These are phyloP conservation scores for Ormia ochracea DNA, from an alignment of 2,888 invertebrate genomes.

Conservation along the genomic window DNA sequence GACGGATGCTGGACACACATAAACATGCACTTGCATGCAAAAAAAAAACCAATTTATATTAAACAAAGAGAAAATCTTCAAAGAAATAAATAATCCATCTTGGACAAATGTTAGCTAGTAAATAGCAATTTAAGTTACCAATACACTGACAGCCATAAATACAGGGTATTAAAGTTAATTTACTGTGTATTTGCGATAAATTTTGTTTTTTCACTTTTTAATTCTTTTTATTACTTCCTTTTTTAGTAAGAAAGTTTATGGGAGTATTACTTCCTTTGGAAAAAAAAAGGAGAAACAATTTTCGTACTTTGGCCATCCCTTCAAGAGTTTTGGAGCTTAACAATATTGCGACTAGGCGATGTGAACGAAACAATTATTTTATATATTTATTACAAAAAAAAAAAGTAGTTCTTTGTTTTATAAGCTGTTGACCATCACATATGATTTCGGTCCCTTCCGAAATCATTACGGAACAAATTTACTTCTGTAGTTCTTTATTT, in stretches of 20 bases:
- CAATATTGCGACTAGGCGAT: no score
- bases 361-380: no score
- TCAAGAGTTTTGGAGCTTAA: no score
- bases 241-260: slow-evolving; percentile 20
- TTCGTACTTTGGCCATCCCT: no score
- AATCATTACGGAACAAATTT: no score
- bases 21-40: not conserved
- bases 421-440: no score
- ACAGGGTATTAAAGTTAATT: slow-evolving; percentile 28
- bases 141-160: slow-evolving; percentile 18
- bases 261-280: no score
- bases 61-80: slow-evolving; percentile 2
- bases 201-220: not conserved
- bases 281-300: no score
- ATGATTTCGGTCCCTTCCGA: no score
- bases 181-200: not conserved
- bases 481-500: no score
- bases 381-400: no score
- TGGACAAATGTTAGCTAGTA: slow-evolving; percentile 55
- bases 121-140: slow-evolving; percentile 37
- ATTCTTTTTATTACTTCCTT: slow-evolving; percentile 1
- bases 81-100: slow-evolving; percentile 47
- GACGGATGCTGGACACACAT: not conserved
- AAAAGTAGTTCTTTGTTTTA: no score
- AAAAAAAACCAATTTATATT: not conserved